A percentile compares a stretch with the other conserved stretches of the same genome.
These are phyloP conservation scores for Micrastur ruficollis DNA, from an alignment of 2,797 vertebrate species.

Conservation along the genomic window DNA sequence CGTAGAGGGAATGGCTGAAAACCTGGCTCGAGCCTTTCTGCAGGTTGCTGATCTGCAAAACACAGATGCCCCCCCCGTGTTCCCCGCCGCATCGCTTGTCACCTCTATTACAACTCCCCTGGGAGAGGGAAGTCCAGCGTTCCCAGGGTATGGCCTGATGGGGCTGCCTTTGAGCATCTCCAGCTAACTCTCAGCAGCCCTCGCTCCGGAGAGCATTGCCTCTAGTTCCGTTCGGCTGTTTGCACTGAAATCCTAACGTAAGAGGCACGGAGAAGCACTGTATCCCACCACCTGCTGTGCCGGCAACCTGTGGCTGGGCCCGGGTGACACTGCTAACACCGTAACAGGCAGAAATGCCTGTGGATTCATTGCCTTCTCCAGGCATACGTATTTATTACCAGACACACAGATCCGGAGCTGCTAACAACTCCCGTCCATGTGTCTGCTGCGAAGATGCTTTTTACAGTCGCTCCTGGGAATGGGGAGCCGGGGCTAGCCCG, in stretches of 20 bases:
- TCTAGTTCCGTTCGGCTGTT: neutral
- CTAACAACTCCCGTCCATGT: rapidly evolving
- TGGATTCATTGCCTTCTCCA: neutral
- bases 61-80: rapidly evolving
- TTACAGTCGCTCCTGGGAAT: neutral
- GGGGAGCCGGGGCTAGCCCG: neutral
- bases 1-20: constrained; percentile 63
- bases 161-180: neutral
- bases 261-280: neutral
- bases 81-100: rapidly evolving
- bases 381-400: neutral
- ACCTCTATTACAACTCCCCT: neutral
- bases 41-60: constrained; percentile 62
- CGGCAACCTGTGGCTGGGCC: neutral
- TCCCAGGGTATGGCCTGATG: neutral
- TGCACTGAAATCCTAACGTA: neutral
- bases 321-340: neutral
- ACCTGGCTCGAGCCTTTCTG: constrained; percentile 75
- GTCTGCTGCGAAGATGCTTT: neutral
- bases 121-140: neutral
- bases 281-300: neutral
- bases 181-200: neutral
- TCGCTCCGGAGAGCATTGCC: neutral
- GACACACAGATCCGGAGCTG: rapidly evolving
- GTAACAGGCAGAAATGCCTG: neutral